Evolutionary conservation across 1,140 invertebrate genomes (phyloP), one percentile per base, ranked within the genome.

Genomic region (Pectinophora gossypiella): DNA sequence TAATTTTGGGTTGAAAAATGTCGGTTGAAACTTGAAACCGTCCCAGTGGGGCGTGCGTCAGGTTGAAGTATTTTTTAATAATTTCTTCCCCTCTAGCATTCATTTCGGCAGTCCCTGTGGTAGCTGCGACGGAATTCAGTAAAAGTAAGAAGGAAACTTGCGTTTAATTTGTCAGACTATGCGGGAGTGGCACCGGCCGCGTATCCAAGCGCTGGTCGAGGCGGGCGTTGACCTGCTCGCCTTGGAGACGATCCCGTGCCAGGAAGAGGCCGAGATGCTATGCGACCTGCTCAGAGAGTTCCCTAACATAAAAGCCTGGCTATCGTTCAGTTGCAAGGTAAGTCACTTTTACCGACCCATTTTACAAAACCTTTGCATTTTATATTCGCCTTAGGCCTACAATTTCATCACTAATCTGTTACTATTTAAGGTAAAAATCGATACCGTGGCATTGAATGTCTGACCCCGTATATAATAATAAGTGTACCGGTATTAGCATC

Each of bases 171-270:
- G 60, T 18, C 45, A 85, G 87, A 80, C 91, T 46, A 90, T 98
- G 56, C 91, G 90, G 19, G 89, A 94, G 16, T 97, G 96, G 94
- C 97, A 98, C 78, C 81, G 90, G 54, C 92, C 93, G 0, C 89
- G 95, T 19, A 91, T 98, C 6, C 85, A 92, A 49, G 92, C 93
- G 10, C 85, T 98, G 1, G 68, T 97, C 10, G 90, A 94, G 54
- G 91, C 91, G 32, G 95, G 95, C 9, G 93, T 95, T 1, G 95
- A 98, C 82, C 70, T 97, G 0, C 71, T 98, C 22, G 95, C 95
- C 7, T 79, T 98, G 54, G 97, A 99, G 83, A 98, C 97, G 0
- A 94, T 98, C 60, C 97, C 97, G 9, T 94, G 95, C 54, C 84
- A 90, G 61, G 88, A 91, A 45, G 97, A 98, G 86, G 97, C 94